Base-by-base conservation (phyloP, 2,888 invertebrate genomes). In the Scelioninae gen. 1 region DNA sequence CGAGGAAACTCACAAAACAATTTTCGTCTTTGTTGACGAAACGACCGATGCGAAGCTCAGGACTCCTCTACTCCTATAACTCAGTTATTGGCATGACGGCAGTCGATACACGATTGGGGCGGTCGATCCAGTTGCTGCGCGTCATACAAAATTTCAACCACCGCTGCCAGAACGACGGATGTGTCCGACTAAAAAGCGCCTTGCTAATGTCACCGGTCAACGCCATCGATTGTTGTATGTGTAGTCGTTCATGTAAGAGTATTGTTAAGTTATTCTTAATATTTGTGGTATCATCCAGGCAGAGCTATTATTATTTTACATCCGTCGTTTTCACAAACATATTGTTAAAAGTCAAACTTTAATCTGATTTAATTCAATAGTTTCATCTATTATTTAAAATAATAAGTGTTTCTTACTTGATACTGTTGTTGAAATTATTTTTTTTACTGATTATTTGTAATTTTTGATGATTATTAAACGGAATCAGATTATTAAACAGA, bases 21-120 rank as follows among this genome's bases (percentile, higher is more conserved):
- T 81, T 78, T 81, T 81, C 66, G 55, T 81, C 68, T 53, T 56
- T 68, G 66, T 71, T 66, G 76, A 81, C 45, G 74, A 79, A 62
- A 62, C 3, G 60, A 23, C 23, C 23, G 45, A 74, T 15, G 43
- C 51, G 47, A 63, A 47, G 58, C 60, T 81, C 78, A 49, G 63
- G 75, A 78, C 23, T 75, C 45, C 60, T 58, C 55, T 62, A 72
- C 62, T 65, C 23, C 74, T 78, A 86, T 88, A 89, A 90, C 83
- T 88, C 85, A 89, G 85, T 89, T 90, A 90, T 88, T 84, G 86
- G 84, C 82, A 56, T 65, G 82, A 76, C 71, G 72, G 66, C 45
- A 86, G 85, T 86, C 88, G 89, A 89, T 89, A 89, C 88, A 87
- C 85, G 87, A 82, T 87, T 89, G 74, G 85, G 86, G 86, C 85